Conservation (phyloP, 2,113 vertebrate genomes). For the Cyprinus carpio region DNA sequence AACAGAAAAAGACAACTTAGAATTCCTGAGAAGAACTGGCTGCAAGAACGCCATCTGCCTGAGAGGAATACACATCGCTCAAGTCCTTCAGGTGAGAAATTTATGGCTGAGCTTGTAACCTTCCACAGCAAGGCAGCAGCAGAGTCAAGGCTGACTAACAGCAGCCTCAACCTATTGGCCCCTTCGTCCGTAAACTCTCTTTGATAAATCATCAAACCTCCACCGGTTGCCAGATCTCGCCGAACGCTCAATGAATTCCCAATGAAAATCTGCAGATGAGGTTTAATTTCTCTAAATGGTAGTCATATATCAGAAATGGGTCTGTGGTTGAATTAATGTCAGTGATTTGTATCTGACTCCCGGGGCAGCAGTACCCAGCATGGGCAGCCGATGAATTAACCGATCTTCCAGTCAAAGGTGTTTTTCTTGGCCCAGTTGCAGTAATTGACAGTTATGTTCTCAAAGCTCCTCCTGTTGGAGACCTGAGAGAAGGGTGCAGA, state of each 20-base stretch:
- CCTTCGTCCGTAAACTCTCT: neutral
- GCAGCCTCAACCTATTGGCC: conserved; percentile 24
- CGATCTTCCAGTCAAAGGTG: conserved; percentile 70
- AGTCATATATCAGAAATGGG: conserved; percentile 11
- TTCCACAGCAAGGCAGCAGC: neutral
- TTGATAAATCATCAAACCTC: conserved; percentile 37
- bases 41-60: conserved; percentile 72
- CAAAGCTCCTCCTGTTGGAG: conserved; percentile 65
- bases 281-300: conserved; percentile 21
- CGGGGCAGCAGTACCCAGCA: conserved; percentile 73
- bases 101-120: conserved; percentile 12
- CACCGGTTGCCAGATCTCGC: conserved; percentile 10
- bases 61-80: conserved; percentile 56
- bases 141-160: conserved; percentile 33
- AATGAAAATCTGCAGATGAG: neutral
- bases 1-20: conserved; percentile 74
- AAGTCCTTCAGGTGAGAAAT: conserved; percentile 72
- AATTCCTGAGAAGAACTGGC: conserved; percentile 70
- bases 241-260: conserved; percentile 11
- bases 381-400: conserved; percentile 67
- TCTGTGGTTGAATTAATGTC: conserved; percentile 10
- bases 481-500: conserved; percentile 66
- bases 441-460: conserved; percentile 77
- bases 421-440: conserved; percentile 62
- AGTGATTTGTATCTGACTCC: conserved; percentile 47